Evolutionary conservation across 2,797 vertebrate genomes (phyloP), one percentile per base, ranked within the genome.

Genomic region (Erithacus rubecula): DNA sequence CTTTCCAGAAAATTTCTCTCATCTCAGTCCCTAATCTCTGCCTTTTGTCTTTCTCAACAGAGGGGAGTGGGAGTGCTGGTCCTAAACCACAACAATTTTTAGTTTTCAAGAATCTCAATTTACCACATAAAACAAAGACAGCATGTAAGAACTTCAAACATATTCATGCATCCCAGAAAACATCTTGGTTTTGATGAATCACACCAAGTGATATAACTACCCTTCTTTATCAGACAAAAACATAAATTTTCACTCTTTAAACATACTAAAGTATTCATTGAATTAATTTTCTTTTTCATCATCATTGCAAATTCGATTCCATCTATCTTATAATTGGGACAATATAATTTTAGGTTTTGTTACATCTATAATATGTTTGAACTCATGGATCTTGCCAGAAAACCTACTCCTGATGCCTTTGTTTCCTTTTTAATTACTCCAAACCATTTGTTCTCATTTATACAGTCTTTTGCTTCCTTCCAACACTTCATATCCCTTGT

Each of bases 21-120:
- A 16, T 23, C 23, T 60, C n/a, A 52, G 11, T 32, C 23, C 18
- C 5, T 36, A 62, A 32, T 32, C 14, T 22, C 67, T 44, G 47
- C 14, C 7, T 37, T 60, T 60, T 76, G 11, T 68, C 12, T 46
- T 58, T 76, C 46, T 52, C 29, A 76, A 4, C 39, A 77, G 47
- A 39, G 29, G 13, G 19, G 15, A 46, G 15, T 0, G 0, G 63
- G 5, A 24, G 8, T 37, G 34, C 29, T 13, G 4, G 24, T 68
- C 29, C 39, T 68, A 85, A 60, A 60, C 47, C 29, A 60, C 1
- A 0, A 44, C 7, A 23, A 13, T 5, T 53, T 2, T 17, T 85
- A 22, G 10, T 51, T 76, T 83, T 86, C 14, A 77, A 92, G 72
- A 92, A 74, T 67, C 34, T 59, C 15, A 39, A 7, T 53, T 47